These are phyloP conservation scores for Solea solea DNA, from an alignment of 2,113 vertebrate species.

Conservation along the genomic window DNA sequence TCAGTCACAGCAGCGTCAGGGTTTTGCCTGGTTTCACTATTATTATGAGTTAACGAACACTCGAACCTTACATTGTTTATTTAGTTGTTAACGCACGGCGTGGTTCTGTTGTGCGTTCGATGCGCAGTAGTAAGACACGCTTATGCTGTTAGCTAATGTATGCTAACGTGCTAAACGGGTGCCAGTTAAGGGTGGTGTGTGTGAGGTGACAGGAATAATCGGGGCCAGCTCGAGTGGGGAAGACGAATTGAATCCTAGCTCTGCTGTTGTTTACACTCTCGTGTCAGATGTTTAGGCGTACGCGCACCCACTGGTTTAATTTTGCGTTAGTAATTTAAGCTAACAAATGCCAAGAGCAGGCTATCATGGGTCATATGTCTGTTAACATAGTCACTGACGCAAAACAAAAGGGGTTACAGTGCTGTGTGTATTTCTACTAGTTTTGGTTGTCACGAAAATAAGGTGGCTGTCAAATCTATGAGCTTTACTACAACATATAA, in stretches of 20 bases:
- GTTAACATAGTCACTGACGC: constrained; percentile 11
- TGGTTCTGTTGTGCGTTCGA: neutral
- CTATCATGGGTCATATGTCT: neutral
- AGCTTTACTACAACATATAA: neutral
- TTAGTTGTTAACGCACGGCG: neutral
- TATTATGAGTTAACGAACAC: neutral
- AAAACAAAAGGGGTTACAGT: neutral
- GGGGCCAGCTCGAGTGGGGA: neutral
- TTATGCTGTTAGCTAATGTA: constrained; percentile 25
- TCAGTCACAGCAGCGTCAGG: constrained; percentile 2
- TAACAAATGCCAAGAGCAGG: neutral
- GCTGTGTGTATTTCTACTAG: neutral
- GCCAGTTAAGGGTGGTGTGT: constrained; percentile 17
- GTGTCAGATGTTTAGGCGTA: neutral
- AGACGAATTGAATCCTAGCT: neutral
- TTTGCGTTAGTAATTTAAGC: neutral
- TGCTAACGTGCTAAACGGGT: constrained; percentile 42
- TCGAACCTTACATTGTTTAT: neutral
- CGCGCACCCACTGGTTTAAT: neutral
- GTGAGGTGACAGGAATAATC: constrained; percentile 23
- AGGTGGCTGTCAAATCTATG: neutral
- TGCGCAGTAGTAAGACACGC: constrained; percentile 25
- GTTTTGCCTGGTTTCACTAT: neutral
- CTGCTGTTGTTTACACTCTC: neutral
- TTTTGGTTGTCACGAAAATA: neutral